Evolutionary conservation across 2,888 invertebrate species (phyloP), one percentile per base, ranked within the genome.

Genomic region (Branchellion lobata): DNA sequence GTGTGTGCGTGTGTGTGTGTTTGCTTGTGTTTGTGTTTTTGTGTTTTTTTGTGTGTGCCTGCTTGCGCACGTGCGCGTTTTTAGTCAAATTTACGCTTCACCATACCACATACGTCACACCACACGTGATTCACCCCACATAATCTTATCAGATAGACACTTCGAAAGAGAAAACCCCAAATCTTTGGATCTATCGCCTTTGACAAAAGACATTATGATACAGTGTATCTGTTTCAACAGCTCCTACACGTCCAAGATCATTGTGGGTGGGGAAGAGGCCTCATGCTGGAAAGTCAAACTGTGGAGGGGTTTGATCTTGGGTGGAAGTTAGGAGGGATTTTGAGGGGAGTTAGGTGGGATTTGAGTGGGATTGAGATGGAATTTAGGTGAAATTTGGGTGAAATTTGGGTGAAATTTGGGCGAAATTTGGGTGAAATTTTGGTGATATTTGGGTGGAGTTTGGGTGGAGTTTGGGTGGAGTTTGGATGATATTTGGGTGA

Each of bases 221-320:
- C 93, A 95, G 86, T 93, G 93, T 73, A 93, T 99, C 83, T 90
- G 96, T 36, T 91, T 99, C 83, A 99, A 99, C 90, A 95, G 95
- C 87, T 96, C 97, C 34, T 99, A 97, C 88, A 97, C 98, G 68
- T 96, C 98, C 79, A 92, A 94, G 53, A 65, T 77, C n/a, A 33
- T 77, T 61, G 77, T 65, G 11, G 40, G 77, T 77, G 18, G 24
- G 14, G n/a, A n/a, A n/a, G n/a, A n/a, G n/a, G n/a, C n/a, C n/a
- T n/a, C n/a, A n/a, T n/a, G n/a, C n/a, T n/a, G n/a, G n/a, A n/a
- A n/a, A n/a, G n/a, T n/a, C n/a, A n/a, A n/a, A n/a, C n/a, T n/a
- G n/a, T n/a, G n/a, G n/a, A n/a, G n/a, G n/a, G n/a, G n/a, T n/a
- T n/a, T n/a, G n/a, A n/a, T n/a, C n/a, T n/a, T n/a, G n/a, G n/a